These are phyloP conservation scores for Argyresthia albistria DNA, from an alignment of 2,888 invertebrate species.

Conservation along the genomic window DNA sequence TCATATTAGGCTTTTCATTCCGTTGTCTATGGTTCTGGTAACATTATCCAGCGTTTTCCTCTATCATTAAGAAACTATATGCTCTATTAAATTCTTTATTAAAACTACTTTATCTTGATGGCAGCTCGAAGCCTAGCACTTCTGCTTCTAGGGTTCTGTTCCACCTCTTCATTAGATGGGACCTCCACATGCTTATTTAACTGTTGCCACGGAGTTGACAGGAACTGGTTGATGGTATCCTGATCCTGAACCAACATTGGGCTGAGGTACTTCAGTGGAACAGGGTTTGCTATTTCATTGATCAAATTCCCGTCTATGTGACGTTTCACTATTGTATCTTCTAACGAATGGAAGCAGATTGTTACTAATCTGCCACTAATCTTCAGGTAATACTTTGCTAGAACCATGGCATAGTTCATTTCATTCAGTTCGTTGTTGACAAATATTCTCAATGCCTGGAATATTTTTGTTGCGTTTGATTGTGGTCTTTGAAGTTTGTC, in stretches of 20 bases:
- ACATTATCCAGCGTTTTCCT: too few species aligned
- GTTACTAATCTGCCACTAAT: conserved; percentile 84
- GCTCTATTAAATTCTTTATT: conserved; percentile 35
- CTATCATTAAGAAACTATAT: too few species aligned
- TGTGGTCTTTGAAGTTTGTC: conserved; percentile 84
- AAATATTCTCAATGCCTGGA: conserved; percentile 94
- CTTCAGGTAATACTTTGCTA: conserved; percentile 85
- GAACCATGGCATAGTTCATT: conserved; percentile 87
- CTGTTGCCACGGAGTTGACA: conserved; percentile 81
- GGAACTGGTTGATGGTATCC: conserved; percentile 73
- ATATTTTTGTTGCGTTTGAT: conserved; percentile 92
- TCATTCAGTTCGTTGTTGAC: conserved; percentile 97
- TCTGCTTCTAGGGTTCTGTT: conserved; percentile 85
- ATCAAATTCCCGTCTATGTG: conserved; percentile 85
- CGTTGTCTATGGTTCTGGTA: too few species aligned
- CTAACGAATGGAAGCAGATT: conserved; percentile 92
- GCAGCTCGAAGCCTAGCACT: conserved; percentile 93
- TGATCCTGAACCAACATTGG: conserved; percentile 72
- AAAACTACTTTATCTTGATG: conserved; percentile 75
- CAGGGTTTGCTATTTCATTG: conserved; percentile 78
- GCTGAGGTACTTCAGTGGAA: conserved; percentile 81
- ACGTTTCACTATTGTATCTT: conserved; percentile 94
- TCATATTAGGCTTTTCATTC: too few species aligned
- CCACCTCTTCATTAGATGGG: conserved; percentile 82
- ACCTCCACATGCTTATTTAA: conserved; percentile 85